Conservation (phyloP, 2,888 invertebrate genomes). For the Meiosimyza decipiens region DNA sequence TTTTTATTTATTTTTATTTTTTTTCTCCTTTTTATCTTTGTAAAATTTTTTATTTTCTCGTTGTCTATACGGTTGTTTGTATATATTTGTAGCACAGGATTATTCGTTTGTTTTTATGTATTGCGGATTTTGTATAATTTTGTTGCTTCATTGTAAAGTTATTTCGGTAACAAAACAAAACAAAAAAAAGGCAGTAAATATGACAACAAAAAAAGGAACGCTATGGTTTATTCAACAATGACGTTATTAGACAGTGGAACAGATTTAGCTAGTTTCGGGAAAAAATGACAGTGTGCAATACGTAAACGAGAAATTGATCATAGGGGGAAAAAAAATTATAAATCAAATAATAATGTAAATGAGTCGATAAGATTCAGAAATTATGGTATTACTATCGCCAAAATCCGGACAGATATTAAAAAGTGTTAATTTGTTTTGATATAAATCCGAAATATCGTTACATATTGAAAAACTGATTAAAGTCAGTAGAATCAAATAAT, state of each 20-base stretch:
- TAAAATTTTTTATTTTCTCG: too few species aligned
- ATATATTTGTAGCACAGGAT: background rate
- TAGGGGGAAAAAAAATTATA: too few species aligned
- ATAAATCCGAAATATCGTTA: too few species aligned
- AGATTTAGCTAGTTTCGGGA: background rate
- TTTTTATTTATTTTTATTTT: constrained; percentile 27
- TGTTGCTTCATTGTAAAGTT: constrained; percentile 59
- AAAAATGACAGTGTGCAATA: background rate
- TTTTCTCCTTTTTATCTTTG: constrained; percentile 36
- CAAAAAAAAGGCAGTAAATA: constrained; percentile 2
- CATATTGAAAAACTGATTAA: too few species aligned
- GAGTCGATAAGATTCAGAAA: too few species aligned
- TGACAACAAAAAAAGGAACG: constrained; percentile 19
- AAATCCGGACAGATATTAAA: too few species aligned
- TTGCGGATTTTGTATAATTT: constrained; percentile 51
- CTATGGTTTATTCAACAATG: constrained; percentile 28
- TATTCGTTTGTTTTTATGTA: constrained; percentile 41
- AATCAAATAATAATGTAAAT: too few species aligned
- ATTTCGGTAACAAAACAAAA: constrained; percentile 44
- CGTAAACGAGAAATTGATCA: too few species aligned
- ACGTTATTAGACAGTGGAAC: constrained; percentile 31
- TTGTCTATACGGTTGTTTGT: constrained; percentile 21
- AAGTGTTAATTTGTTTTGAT: too few species aligned
- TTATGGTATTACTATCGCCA: too few species aligned
- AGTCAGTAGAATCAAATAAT: too few species aligned